phyloP scores from a whole-genome alignment of 2,888 invertebrate species.

The Balanococcus diminutus region DNA sequence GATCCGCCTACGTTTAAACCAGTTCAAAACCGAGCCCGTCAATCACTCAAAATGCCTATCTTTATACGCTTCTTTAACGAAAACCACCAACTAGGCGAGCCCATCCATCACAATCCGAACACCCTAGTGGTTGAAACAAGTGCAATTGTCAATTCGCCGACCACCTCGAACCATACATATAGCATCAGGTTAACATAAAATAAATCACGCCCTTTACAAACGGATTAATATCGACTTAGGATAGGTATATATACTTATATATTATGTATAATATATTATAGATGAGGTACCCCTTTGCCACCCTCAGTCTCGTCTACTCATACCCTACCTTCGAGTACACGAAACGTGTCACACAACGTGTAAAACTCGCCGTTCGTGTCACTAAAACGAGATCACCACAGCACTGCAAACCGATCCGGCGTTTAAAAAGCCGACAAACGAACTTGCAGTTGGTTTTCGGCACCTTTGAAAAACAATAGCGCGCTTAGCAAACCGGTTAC shows the following conservation, averaged over 20 bases:
- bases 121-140: too few species aligned
- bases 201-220: neutral
- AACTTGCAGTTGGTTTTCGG: slow-evolving; percentile 14
- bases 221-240: neutral
- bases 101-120: neutral
- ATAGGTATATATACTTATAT: neutral
- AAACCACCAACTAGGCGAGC: neutral
- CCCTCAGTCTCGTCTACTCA: too few species aligned
- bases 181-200: slow-evolving; percentile 1
- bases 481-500: neutral
- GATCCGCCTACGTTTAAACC: neutral
- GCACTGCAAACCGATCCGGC: neutral
- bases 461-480: slow-evolving; percentile 35
- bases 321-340: neutral
- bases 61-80: neutral
- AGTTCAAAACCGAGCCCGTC: neutral
- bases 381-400: neutral
- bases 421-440: slow-evolving; percentile 29
- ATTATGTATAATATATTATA: too few species aligned
- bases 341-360: neutral
- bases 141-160: neutral
- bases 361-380: neutral
- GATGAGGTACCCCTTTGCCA: too few species aligned
- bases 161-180: neutral
- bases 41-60: neutral